A percentile compares a stretch with the other conserved stretches of the same genome.
Conservation (phyloP, 2,797 vertebrate species). For the Lerista edwardsae region DNA sequence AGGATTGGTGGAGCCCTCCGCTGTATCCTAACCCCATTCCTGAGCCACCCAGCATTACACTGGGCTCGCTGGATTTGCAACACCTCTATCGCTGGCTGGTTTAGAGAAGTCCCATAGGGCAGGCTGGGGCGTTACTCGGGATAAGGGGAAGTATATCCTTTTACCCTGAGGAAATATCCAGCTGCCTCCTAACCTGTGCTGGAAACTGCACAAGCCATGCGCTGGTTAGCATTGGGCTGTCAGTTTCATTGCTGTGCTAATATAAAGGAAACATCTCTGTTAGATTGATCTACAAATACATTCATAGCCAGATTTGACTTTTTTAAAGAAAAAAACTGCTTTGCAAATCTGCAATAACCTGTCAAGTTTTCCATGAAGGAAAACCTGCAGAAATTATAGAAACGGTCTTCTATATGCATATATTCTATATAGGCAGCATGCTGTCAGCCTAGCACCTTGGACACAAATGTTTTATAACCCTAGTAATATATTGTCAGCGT, state of each 20-base stretch:
- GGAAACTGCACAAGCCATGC: not conserved
- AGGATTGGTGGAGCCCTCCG: no score
- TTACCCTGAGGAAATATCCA: no score
- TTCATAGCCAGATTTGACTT: not conserved
- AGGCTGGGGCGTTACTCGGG: no score
- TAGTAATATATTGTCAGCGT: not conserved
- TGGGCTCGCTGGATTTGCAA: no score
- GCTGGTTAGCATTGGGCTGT: not conserved
- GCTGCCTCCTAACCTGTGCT: not conserved
- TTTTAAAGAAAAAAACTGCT: not conserved
- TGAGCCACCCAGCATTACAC: no score
- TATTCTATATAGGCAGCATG: not conserved
- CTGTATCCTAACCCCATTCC: no score
- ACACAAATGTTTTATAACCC: no score
- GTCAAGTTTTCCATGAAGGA: slow-evolving; percentile 2
- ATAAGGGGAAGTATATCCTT: no score
- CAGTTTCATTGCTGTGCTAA: not conserved
- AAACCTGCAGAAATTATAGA: slow-evolving; percentile 1
- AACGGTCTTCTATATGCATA: not conserved
- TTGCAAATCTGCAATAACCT: slow-evolving; percentile 1
- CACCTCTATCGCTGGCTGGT: no score
- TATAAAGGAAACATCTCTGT: not conserved
- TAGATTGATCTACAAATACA: not conserved
- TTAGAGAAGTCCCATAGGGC: no score
- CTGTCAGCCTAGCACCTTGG: not conserved